Evolutionary conservation across 2,888 invertebrate species (phyloP).

Genomic region (Odontomyia ornata): DNA sequence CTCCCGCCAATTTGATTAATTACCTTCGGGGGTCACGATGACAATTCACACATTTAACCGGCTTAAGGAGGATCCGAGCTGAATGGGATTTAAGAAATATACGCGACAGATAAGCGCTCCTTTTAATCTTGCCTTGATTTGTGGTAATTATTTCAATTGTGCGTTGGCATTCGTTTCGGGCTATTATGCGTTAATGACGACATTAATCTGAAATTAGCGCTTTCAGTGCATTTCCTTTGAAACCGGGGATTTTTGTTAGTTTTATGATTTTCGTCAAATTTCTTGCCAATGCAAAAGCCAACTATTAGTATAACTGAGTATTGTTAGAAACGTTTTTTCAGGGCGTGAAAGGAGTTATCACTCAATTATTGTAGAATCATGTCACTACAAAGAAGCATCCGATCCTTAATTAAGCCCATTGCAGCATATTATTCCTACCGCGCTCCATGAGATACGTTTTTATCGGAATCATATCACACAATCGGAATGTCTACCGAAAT

Average conservation of each 20-base stretch:
- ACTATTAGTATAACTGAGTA: too few species aligned
- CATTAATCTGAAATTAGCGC: constrained; percentile 26
- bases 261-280: too few species aligned
- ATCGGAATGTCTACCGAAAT: constrained; percentile 34
- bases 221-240: neutral
- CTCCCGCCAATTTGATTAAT: constrained; percentile 20
- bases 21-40: neutral
- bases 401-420: too few species aligned
- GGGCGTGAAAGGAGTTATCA: too few species aligned
- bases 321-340: too few species aligned
- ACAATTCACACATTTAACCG: constrained; percentile 28
- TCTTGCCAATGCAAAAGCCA: too few species aligned
- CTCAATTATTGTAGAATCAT: too few species aligned
- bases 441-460: neutral
- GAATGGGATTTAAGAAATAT: constrained; percentile 42
- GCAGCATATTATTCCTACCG: neutral
- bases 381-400: neutral
- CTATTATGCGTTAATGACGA: neutral
- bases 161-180: neutral
- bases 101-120: constrained; percentile 26
- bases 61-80: constrained; percentile 30
- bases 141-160: constrained; percentile 8
- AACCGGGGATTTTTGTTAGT: too few species aligned
- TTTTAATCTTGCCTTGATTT: constrained; percentile 37
- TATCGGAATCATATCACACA: constrained; percentile 24